A percentile compares a stretch with the other conserved stretches of the same genome.
Evolutionary conservation across 2,797 vertebrate species (phyloP).

Genomic region (Halcyon leucocephala): DNA sequence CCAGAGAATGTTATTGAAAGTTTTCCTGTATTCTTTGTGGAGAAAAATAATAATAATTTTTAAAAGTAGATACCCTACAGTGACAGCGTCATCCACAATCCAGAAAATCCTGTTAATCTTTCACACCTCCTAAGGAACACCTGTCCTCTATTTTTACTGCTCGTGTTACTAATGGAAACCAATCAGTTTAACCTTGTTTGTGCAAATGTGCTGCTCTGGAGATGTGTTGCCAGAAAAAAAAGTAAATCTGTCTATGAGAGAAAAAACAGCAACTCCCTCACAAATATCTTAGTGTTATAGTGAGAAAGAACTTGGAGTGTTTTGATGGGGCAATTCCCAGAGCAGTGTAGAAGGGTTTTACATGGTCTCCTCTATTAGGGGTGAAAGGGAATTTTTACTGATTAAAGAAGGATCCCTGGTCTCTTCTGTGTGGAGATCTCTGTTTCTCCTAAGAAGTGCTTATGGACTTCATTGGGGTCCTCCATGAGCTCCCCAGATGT

Average conservation of each 20-base stretch:
- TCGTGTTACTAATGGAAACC: constrained; percentile 56
- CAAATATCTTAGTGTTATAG: background rate
- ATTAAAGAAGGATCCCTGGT: background rate
- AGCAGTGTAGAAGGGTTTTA: background rate
- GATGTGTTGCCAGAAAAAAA: background rate
- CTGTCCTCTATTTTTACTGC: constrained; percentile 60
- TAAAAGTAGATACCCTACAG: constrained; percentile 7
- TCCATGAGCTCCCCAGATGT: background rate
- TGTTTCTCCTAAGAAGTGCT: background rate
- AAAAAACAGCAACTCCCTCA: background rate
- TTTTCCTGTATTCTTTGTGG: background rate
- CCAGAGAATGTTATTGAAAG: constrained; percentile 8
- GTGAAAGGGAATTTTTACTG: background rate
- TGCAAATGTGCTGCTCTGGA: constrained; percentile 9
- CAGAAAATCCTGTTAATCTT: constrained; percentile 67
- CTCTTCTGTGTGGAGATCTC: background rate
- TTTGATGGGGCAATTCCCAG: background rate
- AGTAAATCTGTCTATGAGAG: background rate
- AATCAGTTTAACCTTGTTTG: constrained; percentile 56
- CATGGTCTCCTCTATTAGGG: accelerated
- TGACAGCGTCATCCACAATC: constrained; percentile 23
- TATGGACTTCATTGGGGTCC: background rate
- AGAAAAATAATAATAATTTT: background rate
- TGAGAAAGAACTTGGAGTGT: background rate
- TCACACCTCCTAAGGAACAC: constrained; percentile 67